Percentiles rank a stretch among this genome's conserved stretches.
Conservation (phyloP, 2,888 invertebrate genomes). For the Protodeltote pygarga region DNA sequence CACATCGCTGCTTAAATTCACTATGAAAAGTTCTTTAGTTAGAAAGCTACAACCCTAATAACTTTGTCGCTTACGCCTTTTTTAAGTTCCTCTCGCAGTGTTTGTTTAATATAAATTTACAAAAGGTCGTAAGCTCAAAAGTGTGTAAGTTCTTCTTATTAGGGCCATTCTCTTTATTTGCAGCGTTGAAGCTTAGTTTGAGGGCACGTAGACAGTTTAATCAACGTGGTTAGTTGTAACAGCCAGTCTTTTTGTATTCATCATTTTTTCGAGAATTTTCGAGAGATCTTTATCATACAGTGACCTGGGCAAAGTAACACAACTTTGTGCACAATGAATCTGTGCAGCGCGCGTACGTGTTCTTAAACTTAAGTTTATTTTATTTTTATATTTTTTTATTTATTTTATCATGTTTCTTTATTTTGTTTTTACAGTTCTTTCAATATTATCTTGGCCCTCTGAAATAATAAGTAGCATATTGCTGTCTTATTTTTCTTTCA, state of each 20-base stretch:
- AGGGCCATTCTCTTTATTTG: slow-evolving; percentile 7
- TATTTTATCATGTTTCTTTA: too few species aligned
- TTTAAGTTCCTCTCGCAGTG: slow-evolving; percentile 2
- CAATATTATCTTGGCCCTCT: too few species aligned
- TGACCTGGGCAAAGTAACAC: too few species aligned
- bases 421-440: too few species aligned
- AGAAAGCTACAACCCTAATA: slow-evolving; percentile 6
- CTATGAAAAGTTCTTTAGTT: slow-evolving; percentile 15
- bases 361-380: too few species aligned
- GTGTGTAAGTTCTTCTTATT: slow-evolving; percentile 20
- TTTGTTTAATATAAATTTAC: slow-evolving; percentile 3
- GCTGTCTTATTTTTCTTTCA: too few species aligned
- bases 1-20: slow-evolving; percentile 10
- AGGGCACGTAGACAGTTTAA: slow-evolving; percentile 11
- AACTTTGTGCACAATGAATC: too few species aligned
- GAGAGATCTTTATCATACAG: too few species aligned
- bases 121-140: slow-evolving; percentile 9
- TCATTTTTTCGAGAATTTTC: too few species aligned
- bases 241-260: not conserved
- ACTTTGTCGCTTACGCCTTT: slow-evolving; percentile 11
- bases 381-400: too few species aligned
- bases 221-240: slow-evolving; percentile 9
- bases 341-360: too few species aligned
- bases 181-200: slow-evolving; percentile 15
- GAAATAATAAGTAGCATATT: too few species aligned